Evolutionary conservation across 2,113 vertebrate genomes (phyloP), one percentile per base, ranked within the genome.

Genomic region (Xenopus borealis): DNA sequence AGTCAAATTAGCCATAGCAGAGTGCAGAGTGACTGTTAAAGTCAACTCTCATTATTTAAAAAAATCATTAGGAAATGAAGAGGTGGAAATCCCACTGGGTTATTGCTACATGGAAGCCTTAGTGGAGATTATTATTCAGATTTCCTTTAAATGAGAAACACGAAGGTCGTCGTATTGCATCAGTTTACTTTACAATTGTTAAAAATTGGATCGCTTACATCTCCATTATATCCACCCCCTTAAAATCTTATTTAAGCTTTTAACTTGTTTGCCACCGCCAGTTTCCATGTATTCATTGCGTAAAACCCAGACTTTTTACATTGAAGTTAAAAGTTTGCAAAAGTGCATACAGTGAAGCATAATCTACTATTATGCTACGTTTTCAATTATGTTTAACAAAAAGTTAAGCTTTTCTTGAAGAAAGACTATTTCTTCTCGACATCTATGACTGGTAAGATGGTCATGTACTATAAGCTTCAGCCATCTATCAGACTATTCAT

Each of bases 1-100:
- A 91, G 86, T 88, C 85, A 94, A 96, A 97, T 97, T 96, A 94
- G 86, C 89, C 89, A 90, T 98, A 98, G 98, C 98, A 93, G 93
- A 93, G 33, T 6, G 94, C 88, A 92, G 93, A 87, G 94, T 94
- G 94, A 93, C 92, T 85, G 80, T 84, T 88, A 89, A 89, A 92
- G 89, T 89, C 89, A 89, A 85, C 88, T 89, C 88, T 90, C 88
- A 92, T 93, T 93, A 92, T 92, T 86, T 89, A 93, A 89, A 90
- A 91, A 93, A 92, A 84, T 93, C 90, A 92, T 92, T 93, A 92
- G 88, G 88, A 91, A 93, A 93, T 91, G 87, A 92, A 91, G 86
- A 91, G 85, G 87, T 92, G 82, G 89, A 91, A 89, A 88, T 92
- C 91, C 90, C 86, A 86, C 89, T 89, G 89, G 91, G 88, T 88